Evolutionary conservation across 2,113 vertebrate species (phyloP).

Genomic region (Scopus umbretta): DNA sequence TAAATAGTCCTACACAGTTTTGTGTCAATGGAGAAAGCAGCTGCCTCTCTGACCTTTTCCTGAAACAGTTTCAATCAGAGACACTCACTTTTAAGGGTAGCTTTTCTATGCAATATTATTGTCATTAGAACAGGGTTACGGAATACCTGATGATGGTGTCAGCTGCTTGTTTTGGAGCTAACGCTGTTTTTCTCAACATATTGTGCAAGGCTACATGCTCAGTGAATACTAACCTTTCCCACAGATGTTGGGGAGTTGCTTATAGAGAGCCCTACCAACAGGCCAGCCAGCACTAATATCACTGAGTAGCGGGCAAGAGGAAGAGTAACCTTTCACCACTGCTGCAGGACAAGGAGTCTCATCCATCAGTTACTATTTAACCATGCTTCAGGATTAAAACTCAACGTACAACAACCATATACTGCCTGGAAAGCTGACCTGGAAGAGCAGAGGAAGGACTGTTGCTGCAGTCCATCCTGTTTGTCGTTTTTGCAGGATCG

Average conservation of each 20-base stretch:
- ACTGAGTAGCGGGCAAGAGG: neutral
- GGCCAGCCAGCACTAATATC: neutral
- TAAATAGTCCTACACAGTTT: neutral
- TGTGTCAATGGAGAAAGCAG: neutral
- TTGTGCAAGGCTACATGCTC: neutral
- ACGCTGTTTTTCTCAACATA: neutral
- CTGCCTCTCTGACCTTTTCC: neutral
- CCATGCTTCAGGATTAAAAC: neutral
- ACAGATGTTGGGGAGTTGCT: neutral
- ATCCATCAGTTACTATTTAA: neutral
- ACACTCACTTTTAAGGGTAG: neutral
- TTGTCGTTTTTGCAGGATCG: neutral
- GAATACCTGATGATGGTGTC: neutral
- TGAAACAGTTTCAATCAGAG: neutral
- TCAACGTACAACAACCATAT: fast-evolving
- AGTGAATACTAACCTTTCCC: neutral
- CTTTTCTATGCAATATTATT: neutral
- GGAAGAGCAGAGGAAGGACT: neutral
- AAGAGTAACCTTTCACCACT: neutral
- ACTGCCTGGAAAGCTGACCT: neutral
- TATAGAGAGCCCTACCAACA: neutral
- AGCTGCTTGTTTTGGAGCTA: constrained; percentile 9
- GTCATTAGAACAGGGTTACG: neutral
- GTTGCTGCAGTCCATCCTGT: neutral
- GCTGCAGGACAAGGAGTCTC: neutral